phyloP scores from a whole-genome alignment of 92 coral and sea anemone genomes.

The Epizoanthus ramosus region DNA sequence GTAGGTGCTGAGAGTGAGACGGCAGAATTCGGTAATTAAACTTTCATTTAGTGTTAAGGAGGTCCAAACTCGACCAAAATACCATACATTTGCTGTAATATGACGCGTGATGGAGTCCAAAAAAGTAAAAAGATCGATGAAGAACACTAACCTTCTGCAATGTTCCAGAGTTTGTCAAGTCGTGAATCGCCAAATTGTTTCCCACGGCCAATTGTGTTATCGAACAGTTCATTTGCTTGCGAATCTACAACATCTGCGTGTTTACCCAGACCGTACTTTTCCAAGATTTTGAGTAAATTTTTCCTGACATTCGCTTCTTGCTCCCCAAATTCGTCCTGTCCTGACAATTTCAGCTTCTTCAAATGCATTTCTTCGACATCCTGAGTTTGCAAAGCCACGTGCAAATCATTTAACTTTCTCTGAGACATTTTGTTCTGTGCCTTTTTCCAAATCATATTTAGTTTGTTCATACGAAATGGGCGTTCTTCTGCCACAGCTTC shows the following conservation, averaged over 20 bases:
- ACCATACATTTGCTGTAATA: too few species aligned
- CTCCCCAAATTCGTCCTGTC: slow-evolving; percentile 88
- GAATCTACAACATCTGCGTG: slow-evolving; percentile 16
- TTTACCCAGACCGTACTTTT: slow-evolving; percentile 63
- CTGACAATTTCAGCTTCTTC: slow-evolving; percentile 82
- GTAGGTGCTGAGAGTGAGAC: too few species aligned
- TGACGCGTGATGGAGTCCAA: too few species aligned
- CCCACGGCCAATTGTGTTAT: slow-evolving; percentile 47
- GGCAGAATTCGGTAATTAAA: too few species aligned
- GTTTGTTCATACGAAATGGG: slow-evolving; percentile 79
- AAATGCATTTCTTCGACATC: slow-evolving; percentile 81
- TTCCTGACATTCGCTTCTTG: slow-evolving; percentile 72
- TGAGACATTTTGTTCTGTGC: slow-evolving; percentile 77
- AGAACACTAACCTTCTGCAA: slow-evolving; percentile 72
- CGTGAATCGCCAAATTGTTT: slow-evolving; percentile 65
- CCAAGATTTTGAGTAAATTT: slow-evolving; percentile 69
- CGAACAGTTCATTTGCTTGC: slow-evolving; percentile 45
- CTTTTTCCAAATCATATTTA: slow-evolving; percentile 82
- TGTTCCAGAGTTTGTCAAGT: slow-evolving; percentile 79
- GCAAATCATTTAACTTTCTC: slow-evolving; percentile 69
- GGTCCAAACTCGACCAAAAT: too few species aligned
- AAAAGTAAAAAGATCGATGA: too few species aligned
- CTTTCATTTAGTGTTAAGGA: too few species aligned
- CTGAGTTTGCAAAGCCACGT: slow-evolving; percentile 67
- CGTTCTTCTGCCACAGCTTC: slow-evolving; percentile 41